Conservation (phyloP, 2,888 invertebrate species). For the Pristionchus arcanus region DNA sequence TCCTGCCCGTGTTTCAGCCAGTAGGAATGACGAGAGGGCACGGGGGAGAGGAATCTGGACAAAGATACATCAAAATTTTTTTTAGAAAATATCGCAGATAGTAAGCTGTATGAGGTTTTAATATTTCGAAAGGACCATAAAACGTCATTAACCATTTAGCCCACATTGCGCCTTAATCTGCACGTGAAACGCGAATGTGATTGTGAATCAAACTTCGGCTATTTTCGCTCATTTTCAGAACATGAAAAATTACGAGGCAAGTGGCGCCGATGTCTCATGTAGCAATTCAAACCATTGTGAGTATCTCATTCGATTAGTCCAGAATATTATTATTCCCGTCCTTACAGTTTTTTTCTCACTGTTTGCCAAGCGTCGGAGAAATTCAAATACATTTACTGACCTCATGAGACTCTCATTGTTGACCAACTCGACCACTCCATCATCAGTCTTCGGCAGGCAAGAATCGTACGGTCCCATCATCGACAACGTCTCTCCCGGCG, state of each 20-base stretch:
- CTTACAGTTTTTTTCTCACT: too few relatives aligned
- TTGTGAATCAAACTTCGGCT: background rate
- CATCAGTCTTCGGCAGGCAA: background rate
- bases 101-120: too few relatives aligned
- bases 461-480: background rate
- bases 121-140: too few relatives aligned
- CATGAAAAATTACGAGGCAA: too few relatives aligned
- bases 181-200: background rate
- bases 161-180: too few relatives aligned
- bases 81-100: too few relatives aligned
- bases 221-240: too few relatives aligned
- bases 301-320: too few relatives aligned
- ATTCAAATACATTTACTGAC: background rate
- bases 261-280: too few relatives aligned
- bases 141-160: background rate
- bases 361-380: too few relatives aligned
- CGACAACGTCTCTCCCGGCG: background rate
- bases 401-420: slow-evolving; percentile 30
- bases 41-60: slow-evolving; percentile 22
- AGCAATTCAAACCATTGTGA: too few relatives aligned
- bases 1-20: background rate
- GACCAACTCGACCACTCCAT: background rate
- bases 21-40: slow-evolving; percentile 4
- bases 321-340: too few relatives aligned
- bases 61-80: background rate